Conservation (phyloP, 2,797 vertebrate genomes). For the Enteromius trimaculatus region DNA sequence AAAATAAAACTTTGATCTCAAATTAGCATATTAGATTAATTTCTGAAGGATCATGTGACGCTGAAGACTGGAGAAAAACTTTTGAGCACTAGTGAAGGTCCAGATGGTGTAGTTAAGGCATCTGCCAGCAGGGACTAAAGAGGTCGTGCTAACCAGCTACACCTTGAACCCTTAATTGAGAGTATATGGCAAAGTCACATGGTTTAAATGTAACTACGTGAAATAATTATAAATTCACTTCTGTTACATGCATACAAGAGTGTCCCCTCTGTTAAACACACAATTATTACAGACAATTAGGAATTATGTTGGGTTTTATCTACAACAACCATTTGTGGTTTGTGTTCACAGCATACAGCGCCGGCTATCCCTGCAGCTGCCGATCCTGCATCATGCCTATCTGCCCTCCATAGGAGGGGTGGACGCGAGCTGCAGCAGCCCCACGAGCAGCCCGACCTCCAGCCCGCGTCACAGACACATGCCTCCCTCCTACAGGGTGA, state of each 20-base stretch:
- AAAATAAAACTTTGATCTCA: background rate
- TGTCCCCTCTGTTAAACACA: background rate
- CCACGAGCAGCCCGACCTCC: constrained; percentile 93
- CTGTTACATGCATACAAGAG: background rate
- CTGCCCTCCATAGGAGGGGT: constrained; percentile 98
- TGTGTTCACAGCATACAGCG: constrained; percentile 91
- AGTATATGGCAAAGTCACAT: background rate
- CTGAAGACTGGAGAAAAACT: background rate
- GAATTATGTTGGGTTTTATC: background rate
- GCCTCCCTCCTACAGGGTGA: constrained; percentile 97
- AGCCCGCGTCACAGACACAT: constrained; percentile 98
- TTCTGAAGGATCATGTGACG: background rate
- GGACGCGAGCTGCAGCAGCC: constrained; percentile 96
- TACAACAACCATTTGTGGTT: constrained; percentile 20
- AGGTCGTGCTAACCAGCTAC: constrained; percentile 3
- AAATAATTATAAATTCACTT: background rate
- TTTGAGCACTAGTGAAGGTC: background rate
- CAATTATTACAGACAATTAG: background rate
- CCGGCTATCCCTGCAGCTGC: constrained; percentile 96
- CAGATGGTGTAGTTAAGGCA: constrained; percentile 9
- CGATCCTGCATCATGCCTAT: constrained; percentile 98
- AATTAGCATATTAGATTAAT: background rate
- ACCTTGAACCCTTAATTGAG: background rate
- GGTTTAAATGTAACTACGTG: background rate
- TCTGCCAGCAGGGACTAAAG: background rate